A percentile compares a stretch with the other conserved stretches of the same genome.
Evolutionary conservation across 2,888 invertebrate species (phyloP).

Genomic region (Tethea ocularis): DNA sequence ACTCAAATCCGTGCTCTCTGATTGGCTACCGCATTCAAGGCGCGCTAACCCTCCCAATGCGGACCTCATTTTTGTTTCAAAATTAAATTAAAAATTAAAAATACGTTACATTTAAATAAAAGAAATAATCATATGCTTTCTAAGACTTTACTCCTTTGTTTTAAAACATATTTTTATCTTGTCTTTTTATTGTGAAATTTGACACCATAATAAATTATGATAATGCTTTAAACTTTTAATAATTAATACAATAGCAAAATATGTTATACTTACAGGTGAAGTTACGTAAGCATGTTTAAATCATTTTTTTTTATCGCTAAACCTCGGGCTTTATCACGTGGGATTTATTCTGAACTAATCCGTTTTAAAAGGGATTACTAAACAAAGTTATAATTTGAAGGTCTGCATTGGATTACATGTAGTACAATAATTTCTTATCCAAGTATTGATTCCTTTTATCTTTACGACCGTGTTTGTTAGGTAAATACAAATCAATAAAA

Average conservation of each 20-base stretch:
- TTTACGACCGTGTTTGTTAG: conserved; percentile 46
- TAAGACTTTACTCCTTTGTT: too few relatives aligned
- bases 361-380: conserved; percentile 59
- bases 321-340: conserved; percentile 60
- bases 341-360: conserved; percentile 64
- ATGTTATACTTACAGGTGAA: background rate
- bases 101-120: too few relatives aligned
- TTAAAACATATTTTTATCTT: too few relatives aligned
- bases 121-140: too few relatives aligned
- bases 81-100: background rate
- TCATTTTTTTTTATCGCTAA: conserved; percentile 51
- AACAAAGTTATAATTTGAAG: conserved; percentile 70
- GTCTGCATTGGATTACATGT: conserved; percentile 46
- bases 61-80: background rate
- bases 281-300: background rate
- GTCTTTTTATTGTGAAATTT: too few relatives aligned
- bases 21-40: conserved; percentile 24
- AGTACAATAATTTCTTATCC: conserved; percentile 41
- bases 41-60: background rate
- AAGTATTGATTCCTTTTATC: conserved; percentile 35
- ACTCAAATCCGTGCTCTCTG: conserved; percentile 18
- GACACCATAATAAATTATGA: too few relatives aligned
- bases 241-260: too few relatives aligned
- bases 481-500: conserved; percentile 17
- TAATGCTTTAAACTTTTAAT: too few relatives aligned